Conservation (phyloP, 2,113 vertebrate genomes). For the Gnathonemus longibarbis region DNA sequence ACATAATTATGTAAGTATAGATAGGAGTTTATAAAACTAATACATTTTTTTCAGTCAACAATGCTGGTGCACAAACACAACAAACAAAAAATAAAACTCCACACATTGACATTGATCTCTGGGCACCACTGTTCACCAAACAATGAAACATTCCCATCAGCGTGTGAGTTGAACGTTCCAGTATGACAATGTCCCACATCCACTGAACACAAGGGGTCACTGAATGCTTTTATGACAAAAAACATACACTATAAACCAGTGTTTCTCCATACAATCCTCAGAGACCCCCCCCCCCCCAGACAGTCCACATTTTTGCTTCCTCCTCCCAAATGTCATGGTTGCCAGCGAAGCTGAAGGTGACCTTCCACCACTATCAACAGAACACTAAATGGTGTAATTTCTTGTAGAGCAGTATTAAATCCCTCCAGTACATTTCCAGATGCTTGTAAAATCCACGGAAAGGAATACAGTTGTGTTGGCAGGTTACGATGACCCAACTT, state of each 20-base stretch:
- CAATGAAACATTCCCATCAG: not conserved
- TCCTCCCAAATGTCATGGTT: not conserved
- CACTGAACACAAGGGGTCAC: not conserved
- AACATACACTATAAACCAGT: not conserved
- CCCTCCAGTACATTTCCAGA: not conserved
- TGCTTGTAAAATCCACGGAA: not conserved
- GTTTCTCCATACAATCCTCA: not conserved
- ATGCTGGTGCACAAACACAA: not conserved
- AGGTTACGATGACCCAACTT: not conserved
- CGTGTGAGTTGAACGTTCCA: not conserved
- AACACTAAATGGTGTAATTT: not conserved
- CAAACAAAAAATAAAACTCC: not conserved
- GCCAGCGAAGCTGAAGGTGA: not conserved
- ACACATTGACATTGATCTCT: not conserved
- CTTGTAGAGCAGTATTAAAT: not conserved
- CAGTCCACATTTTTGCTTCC: not conserved
- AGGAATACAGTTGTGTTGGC: not conserved
- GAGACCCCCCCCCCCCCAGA: not conserved
- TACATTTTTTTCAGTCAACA: not conserved
- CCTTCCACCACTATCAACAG: not conserved
- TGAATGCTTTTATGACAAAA: not conserved
- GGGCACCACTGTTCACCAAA: not conserved
- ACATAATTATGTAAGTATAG: not conserved
- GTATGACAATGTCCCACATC: not conserved
- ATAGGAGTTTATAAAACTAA: not conserved